Conservation (phyloP, 2,113 vertebrate species). For the Oreochromis aureus region DNA sequence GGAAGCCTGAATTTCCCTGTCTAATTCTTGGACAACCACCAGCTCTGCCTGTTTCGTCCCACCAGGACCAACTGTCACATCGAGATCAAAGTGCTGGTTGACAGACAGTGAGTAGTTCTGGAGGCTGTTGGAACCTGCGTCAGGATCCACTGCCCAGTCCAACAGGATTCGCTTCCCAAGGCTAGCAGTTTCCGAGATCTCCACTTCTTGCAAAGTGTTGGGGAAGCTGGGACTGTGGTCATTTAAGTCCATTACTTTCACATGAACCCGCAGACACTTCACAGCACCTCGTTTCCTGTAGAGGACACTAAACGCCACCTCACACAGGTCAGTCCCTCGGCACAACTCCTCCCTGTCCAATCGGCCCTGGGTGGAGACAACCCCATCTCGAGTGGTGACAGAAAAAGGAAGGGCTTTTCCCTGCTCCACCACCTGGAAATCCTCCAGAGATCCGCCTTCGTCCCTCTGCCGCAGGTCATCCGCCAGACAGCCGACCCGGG, state of each 20-base stretch:
- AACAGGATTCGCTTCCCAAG: conserved; percentile 82
- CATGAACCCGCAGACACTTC: conserved; percentile 76
- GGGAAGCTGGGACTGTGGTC: conserved; percentile 86
- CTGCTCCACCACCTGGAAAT: conserved; percentile 83
- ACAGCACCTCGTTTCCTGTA: conserved; percentile 65
- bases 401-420: conserved; percentile 74
- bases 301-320: conserved; percentile 83
- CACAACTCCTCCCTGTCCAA: conserved; percentile 89
- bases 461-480: conserved; percentile 73
- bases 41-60: conserved; percentile 81
- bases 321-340: conserved; percentile 76
- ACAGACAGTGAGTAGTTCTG: conserved; percentile 81
- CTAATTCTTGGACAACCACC: conserved; percentile 83
- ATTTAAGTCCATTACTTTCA: conserved; percentile 88
- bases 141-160: conserved; percentile 83
- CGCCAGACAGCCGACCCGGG: conserved; percentile 78
- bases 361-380: conserved; percentile 74
- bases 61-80: conserved; percentile 72
- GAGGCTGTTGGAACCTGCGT: conserved; percentile 75
- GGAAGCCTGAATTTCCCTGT: conserved; percentile 80
- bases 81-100: conserved; percentile 84
- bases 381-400: conserved; percentile 72
- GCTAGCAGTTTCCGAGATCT: conserved; percentile 85
- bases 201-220: conserved; percentile 78
- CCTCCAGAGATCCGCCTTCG: conserved; percentile 42